A percentile compares a stretch with the other conserved stretches of the same genome.
Conservation (phyloP, 2,888 invertebrate species). For the Stenurella melanura region DNA sequence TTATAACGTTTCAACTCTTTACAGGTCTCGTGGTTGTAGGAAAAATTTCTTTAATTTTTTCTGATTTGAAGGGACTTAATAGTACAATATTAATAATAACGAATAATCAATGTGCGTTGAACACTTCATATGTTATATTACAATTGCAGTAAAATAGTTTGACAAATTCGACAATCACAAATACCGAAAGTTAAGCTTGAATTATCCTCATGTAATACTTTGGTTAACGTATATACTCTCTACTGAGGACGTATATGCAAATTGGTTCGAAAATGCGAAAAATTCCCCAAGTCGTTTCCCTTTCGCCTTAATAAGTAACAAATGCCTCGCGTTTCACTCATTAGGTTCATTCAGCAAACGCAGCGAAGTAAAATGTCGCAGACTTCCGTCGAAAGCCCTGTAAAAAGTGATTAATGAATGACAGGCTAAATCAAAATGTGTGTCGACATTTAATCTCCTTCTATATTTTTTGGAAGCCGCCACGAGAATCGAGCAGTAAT, state of each 20-base stretch:
- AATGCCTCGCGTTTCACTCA: not conserved
- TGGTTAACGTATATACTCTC: not conserved
- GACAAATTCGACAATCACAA: no score
- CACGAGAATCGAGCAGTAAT: not conserved
- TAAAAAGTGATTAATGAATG: not conserved
- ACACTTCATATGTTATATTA: no score
- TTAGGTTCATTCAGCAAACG: not conserved
- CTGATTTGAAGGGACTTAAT: no score
- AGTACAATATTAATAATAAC: no score
- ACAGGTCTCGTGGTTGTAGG: no score
- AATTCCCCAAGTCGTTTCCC: not conserved
- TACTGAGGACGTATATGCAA: not conserved
- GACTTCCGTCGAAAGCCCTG: not conserved
- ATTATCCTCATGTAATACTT: no score
- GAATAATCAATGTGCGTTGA: no score
- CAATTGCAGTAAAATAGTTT: no score
- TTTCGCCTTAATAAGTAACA: not conserved
- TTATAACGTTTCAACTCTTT: no score
- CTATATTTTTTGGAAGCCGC: not conserved
- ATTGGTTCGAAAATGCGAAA: not conserved
- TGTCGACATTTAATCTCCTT: constrained; percentile 5
- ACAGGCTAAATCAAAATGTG: constrained; percentile 5
- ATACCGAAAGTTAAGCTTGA: no score
- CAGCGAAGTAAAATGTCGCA: not conserved
- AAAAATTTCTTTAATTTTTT: no score